phyloP scores from a whole-genome alignment of 2,113 vertebrate genomes.

The Oryzias woworae region DNA sequence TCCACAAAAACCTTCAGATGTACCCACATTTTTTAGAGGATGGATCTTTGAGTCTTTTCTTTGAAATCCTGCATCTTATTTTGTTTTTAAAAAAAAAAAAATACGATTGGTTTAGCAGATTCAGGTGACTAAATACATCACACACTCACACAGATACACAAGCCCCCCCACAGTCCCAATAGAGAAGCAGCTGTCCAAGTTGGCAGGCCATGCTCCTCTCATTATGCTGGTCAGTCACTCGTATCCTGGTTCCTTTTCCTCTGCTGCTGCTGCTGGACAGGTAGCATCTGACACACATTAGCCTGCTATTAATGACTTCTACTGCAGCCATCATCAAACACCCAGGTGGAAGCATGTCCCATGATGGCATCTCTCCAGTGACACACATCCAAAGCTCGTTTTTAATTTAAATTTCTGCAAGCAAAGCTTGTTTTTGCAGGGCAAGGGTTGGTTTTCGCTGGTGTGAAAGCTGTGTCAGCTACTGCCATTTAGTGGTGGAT shows the following conservation, averaged over 20 bases:
- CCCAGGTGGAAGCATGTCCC: constrained; percentile 52
- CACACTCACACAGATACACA: constrained; percentile 25
- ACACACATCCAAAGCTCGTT: constrained; percentile 35
- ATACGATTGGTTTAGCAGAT: constrained; percentile 1
- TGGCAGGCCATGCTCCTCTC: constrained; percentile 63
- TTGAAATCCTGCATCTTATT: neutral
- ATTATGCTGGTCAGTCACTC: constrained; percentile 71
- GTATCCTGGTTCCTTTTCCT: constrained; percentile 59
- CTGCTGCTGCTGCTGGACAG: constrained; percentile 66
- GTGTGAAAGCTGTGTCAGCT: neutral
- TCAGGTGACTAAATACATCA: constrained; percentile 6
- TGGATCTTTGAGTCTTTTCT: no score
- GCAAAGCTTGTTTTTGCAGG: constrained; percentile 21
- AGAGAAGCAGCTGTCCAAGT: constrained; percentile 64
- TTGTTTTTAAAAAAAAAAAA: neutral
- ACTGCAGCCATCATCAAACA: constrained; percentile 63
- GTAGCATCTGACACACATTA: constrained; percentile 77
- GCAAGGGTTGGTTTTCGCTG: neutral
- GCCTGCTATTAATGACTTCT: constrained; percentile 70
- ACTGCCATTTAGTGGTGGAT: no score
- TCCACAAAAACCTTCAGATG: neutral
- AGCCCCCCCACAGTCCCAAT: constrained; percentile 31
- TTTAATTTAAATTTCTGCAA: constrained; percentile 29
- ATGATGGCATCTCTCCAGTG: constrained; percentile 44
- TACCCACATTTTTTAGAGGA: no score